phyloP scores from a whole-genome alignment of 2,797 vertebrate genomes.

The Hafferia zeledoni region DNA sequence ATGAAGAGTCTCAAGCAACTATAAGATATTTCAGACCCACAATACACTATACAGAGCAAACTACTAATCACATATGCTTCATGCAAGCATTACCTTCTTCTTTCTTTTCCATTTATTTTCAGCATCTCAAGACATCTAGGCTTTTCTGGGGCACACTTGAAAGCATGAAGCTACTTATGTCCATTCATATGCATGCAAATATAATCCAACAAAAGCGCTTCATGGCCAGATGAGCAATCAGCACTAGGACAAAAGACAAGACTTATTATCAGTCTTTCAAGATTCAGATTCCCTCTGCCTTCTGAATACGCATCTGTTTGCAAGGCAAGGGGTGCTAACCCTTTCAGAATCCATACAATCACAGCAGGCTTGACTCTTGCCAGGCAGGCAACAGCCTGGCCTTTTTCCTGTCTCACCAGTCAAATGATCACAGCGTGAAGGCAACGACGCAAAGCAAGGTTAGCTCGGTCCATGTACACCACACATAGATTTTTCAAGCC shows the following conservation, averaged over 20 bases:
- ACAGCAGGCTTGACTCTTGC: not conserved
- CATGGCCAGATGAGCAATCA: constrained; percentile 37
- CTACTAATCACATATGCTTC: not conserved
- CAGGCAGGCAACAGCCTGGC: not conserved
- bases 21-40: not conserved
- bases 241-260: constrained; percentile 42
- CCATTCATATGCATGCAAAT: constrained; percentile 41
- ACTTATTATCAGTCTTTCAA: constrained; percentile 36
- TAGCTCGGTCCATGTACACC: not conserved
- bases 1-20: not conserved
- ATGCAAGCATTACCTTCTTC: not conserved
- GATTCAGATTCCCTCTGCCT: constrained; percentile 14
- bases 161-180: constrained; percentile 13
- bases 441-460: not conserved
- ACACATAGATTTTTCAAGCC: not conserved
- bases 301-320: not conserved
- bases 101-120: not conserved
- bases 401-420: not conserved
- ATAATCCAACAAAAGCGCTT: not conserved
- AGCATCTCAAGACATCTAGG: not conserved
- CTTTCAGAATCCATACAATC: not conserved
- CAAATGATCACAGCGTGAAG: not conserved
- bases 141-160: constrained; percentile 40
- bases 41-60: not conserved
- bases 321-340: not conserved